Conservation (phyloP, 1,140 invertebrate genomes). For the Venturia canescens region DNA sequence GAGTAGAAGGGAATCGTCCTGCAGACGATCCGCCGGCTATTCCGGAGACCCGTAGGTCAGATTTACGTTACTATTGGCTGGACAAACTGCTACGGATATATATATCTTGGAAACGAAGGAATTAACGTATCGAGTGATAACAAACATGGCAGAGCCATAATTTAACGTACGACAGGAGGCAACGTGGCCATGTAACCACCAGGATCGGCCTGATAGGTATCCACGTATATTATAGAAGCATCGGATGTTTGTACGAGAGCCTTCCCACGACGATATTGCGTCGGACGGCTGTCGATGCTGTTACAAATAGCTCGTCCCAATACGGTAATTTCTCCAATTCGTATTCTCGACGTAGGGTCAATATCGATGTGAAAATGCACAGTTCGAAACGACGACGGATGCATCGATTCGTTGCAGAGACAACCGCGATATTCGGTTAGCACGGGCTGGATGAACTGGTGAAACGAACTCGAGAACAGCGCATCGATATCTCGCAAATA, state of each 20-base stretch:
- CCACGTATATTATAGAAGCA: conserved; percentile 3
- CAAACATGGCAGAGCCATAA: neutral
- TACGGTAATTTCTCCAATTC: conserved; percentile 17
- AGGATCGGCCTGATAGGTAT: neutral
- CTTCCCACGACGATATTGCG: neutral
- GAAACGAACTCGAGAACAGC: neutral
- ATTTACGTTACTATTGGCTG: no score
- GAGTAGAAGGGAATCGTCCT: no score
- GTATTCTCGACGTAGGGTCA: neutral
- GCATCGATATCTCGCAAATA: neutral
- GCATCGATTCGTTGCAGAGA: neutral
- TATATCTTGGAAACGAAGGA: neutral
- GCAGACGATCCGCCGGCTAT: no score
- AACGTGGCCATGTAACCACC: neutral
- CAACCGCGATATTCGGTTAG: neutral
- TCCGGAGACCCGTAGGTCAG: no score
- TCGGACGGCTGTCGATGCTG: conserved; percentile 1
- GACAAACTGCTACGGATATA: neutral
- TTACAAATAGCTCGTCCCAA: conserved; percentile 26
- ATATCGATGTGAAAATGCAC: conserved; percentile 6
- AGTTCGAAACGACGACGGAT: neutral
- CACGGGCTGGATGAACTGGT: neutral
- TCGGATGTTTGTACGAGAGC: neutral
- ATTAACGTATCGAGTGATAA: neutral
- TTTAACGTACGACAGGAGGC: neutral